Base-by-base conservation (phyloP, 2,888 invertebrate genomes). In the Fissipunctia ypsillon region DNA sequence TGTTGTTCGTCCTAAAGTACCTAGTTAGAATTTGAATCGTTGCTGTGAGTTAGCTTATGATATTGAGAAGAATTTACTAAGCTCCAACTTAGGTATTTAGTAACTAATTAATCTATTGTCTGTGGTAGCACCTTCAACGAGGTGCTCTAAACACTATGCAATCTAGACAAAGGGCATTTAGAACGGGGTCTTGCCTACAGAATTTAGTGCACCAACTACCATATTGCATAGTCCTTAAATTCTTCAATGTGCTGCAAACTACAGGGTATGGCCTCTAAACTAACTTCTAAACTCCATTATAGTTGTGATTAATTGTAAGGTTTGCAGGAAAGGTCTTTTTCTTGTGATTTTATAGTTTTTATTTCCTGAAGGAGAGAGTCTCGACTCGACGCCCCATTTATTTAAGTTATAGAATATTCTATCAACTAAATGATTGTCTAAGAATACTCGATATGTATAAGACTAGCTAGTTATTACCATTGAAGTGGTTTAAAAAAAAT, bases 231-330 rank as follows among this genome's bases (percentile, higher is more conserved):
- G 38, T 76, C 54, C n/a, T 28, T 65, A 45, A 56, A 48, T 78
- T 76, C 41, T 57, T 72, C 61, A 28, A 38, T 31, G 67, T 76
- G 78, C 48, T 60, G 52, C 52, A 48, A 64, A 76, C 64, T 77
- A 85, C 88, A 89, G 89, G 87, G 86, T 89, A 84, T 72, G 85
- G 86, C 80, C 80, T 73, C 52, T 69, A 66, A 41, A 77, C 22
- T 64, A 70, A 57, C 57, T 77, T 69, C 14, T 76, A 78, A 87
- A 87, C 84, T 85, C 85, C 80, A 85, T 78, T 79, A 77, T 86
- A 84, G 89, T 88, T 89, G 90, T 88, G 88, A 90, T 80, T 89
- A 88, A 84, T 81, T 70, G 12, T 76, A 74, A 78, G 74, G 19
- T 57, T 48, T 56, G 38, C 25, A 43, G 22, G 45, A 45, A 43